Evolutionary conservation across 2,797 vertebrate species (phyloP), one percentile per base, ranked within the genome.

Genomic region (Hydrolagus colliei): DNA sequence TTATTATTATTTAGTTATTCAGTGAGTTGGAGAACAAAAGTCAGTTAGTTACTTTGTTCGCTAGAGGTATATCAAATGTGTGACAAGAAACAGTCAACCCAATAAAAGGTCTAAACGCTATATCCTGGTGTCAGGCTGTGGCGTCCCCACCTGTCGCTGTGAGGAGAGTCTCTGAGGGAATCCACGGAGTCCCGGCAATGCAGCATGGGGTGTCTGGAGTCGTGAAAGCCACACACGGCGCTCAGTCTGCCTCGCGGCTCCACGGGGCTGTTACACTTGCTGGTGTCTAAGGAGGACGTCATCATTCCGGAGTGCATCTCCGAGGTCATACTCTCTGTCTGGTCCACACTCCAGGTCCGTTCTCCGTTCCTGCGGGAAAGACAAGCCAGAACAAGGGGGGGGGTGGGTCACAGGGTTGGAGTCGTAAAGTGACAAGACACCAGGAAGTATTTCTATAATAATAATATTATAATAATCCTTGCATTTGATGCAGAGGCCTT

Each of bases 221-320:
- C 96, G 88, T 96, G 93, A 67, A 95, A 93, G 90, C 92, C 93
- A 91, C 94, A 97, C 89, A 96, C 94, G 2, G 96, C 94, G 68
- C 96, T 96, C 0, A 96, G 96, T 85, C 96, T 95, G 8, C 96
- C 95, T 88, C 97, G 94, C 0, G 97, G 97, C 91, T 98, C 97
- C 92, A 97, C 94, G 7, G 97, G 97, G 90, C 97, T 99, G 94
- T 96, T 99, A 95, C 97, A 99, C 92, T 99, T 98, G 92, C 97
- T 99, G 93, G 96, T 99, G 91, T 96, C 97, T 91, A 99, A 96
- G 0, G 97, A 98, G 67, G 94, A 94, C 90, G 97, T 94, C 91
- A 97, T 95, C 91, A 98, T 95, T 89, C 97, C 97, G 11, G 97
- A 98, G 89, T 97, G 97, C 85, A 96, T 97, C 90, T 99, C 97